These are phyloP conservation scores for Pyrrhia umbra DNA, from an alignment of 2,888 invertebrate species.

Conservation along the genomic window DNA sequence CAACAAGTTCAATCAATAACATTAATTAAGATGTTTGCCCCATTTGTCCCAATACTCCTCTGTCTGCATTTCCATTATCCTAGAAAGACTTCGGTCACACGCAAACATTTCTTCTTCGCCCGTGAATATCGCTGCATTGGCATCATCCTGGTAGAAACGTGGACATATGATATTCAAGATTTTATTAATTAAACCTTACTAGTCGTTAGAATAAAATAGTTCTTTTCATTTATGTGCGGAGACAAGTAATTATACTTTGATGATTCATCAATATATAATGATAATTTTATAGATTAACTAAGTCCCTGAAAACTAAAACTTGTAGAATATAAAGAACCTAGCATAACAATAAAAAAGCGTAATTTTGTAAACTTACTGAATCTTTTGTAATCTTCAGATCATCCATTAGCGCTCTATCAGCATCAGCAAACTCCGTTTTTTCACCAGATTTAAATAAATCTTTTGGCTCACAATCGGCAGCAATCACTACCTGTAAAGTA, in stretches of 20 bases:
- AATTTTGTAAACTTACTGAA: constrained; percentile 88
- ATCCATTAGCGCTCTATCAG: constrained; percentile 97
- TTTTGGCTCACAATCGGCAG: constrained; percentile 94
- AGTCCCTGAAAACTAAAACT: no score
- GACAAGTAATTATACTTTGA: no score
- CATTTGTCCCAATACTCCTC: constrained; percentile 97
- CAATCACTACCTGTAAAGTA: constrained; percentile 93
- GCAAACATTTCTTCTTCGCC: constrained; percentile 99
- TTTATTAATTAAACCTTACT: background rate
- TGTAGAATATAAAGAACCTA: background rate
- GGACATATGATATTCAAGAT: no score
- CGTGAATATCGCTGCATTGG: constrained; percentile 97
- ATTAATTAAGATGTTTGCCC: constrained; percentile 87
- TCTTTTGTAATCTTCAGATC: constrained; percentile 96
- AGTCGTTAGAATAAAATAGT: background rate
- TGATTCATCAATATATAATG: no score
- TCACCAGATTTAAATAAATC: constrained; percentile 92
- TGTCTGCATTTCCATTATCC: constrained; percentile 99
- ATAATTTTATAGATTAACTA: no score
- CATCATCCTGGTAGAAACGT: constrained; percentile 90
- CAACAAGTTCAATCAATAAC: background rate
- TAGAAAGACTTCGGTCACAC: constrained; percentile 97
- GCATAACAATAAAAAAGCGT: background rate
- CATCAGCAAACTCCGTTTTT: constrained; percentile 91
- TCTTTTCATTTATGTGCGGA: background rate